Conservation (phyloP, 2,797 vertebrate species). For the Ptychobarbus kaznakovi region DNA sequence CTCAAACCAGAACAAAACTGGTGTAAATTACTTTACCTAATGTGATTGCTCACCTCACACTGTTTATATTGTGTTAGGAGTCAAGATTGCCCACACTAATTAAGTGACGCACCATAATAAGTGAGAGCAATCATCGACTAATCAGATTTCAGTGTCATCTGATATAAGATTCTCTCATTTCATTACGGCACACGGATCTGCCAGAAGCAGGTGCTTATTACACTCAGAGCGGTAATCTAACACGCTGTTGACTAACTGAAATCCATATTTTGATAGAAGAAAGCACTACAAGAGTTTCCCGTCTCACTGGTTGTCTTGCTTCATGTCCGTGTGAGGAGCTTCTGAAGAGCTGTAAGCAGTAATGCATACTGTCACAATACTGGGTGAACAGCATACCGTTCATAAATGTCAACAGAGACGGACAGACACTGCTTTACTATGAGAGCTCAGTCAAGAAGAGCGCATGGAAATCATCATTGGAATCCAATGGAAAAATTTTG, state of each 20-base stretch:
- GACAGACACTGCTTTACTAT: neutral
- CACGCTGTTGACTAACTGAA: constrained; percentile 28
- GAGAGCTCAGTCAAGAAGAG: neutral
- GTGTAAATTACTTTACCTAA: constrained; percentile 23
- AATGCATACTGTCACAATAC: neutral
- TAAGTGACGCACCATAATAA: constrained; percentile 8
- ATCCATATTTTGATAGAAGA: constrained; percentile 37
- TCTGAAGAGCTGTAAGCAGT: constrained; percentile 30
- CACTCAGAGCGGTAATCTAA: neutral
- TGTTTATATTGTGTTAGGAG: constrained; percentile 18
- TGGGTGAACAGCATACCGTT: constrained; percentile 5
- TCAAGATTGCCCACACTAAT: constrained; percentile 21
- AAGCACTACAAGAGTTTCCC: constrained; percentile 35
- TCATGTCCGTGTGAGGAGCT: neutral
- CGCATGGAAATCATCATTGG: neutral
- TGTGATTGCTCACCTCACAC: constrained; percentile 1
- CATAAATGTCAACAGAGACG: neutral
- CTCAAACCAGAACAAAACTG: neutral
- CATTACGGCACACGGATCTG: neutral
- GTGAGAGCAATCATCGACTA: neutral
- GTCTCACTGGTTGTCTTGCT: constrained; percentile 37
- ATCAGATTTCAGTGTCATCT: constrained; percentile 18
- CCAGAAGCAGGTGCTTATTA: neutral
- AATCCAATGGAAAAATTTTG: neutral
- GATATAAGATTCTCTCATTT: constrained; percentile 5